These are phyloP conservation scores for Ommatoiulus sabulosus DNA, from an alignment of 2,888 invertebrate genomes.

Conservation along the genomic window DNA sequence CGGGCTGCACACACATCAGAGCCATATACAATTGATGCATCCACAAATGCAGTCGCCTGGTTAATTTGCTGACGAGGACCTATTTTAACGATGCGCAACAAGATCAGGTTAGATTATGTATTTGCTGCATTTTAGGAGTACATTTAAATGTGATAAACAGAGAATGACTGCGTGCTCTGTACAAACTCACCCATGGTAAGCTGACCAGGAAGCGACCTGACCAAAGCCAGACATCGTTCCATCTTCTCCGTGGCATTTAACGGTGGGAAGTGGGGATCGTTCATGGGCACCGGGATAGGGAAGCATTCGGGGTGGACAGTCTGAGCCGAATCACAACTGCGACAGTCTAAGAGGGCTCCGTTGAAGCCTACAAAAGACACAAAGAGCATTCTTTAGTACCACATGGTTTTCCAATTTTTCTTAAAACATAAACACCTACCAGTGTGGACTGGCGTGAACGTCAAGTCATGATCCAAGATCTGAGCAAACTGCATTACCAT, in stretches of 20 bases:
- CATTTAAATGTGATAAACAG: too few relatives aligned
- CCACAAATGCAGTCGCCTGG: conserved; percentile 55
- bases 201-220: conserved; percentile 93
- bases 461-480: conserved; percentile 92
- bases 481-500: conserved; percentile 97
- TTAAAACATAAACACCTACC: conserved; percentile 63
- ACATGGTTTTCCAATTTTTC: background rate
- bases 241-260: conserved; percentile 84
- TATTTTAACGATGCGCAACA: background rate
- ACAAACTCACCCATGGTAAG: conserved; percentile 77
- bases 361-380: conserved; percentile 77
- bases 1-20: background rate
- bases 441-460: conserved; percentile 85
- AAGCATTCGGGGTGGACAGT: conserved; percentile 94
- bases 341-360: conserved; percentile 89
- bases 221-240: conserved; percentile 91
- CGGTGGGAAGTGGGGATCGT: conserved; percentile 89
- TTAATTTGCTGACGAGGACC: conserved; percentile 56
- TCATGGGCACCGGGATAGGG: conserved; percentile 88
- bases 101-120: too few relatives aligned
- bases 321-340: conserved; percentile 86
- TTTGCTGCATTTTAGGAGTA: too few relatives aligned
- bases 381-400: too few relatives aligned
- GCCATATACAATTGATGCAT: conserved; percentile 52
- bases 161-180: conserved; percentile 65